Evolutionary conservation across 1,140 invertebrate genomes (phyloP), one percentile per base, ranked within the genome.

Genomic region (Phymastichus coffea): DNA sequence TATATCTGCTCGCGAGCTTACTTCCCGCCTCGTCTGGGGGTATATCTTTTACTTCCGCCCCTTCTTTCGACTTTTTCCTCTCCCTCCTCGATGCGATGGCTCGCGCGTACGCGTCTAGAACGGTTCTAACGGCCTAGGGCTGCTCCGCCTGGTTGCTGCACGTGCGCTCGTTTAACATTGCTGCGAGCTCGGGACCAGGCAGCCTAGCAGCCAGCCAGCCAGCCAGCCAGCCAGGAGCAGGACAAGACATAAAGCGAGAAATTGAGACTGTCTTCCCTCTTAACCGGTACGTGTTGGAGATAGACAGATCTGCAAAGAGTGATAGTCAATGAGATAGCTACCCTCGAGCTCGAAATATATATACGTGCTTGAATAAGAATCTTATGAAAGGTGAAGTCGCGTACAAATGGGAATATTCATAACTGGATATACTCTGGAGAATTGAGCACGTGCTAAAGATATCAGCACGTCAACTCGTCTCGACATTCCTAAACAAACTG

Each of bases 131-230:
- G 51, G 37, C 23, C 51, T 28, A 3, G n/a, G 19, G 47, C 47
- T 51, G 26, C 14, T 30, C 26, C 46, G 10, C n/a, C 15, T 48
- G 46, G 8, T 19, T 25, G 48, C 48, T n/a, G 22, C 52, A 55
- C 52, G 52, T 55, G 52, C 52, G 52, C 52, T 55, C 52, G 40
- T 35, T 55, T 55, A 55, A 55, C 52, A 55, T 44, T 40, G 35
- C 17, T 38, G 33, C 44, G 52, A 44, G 40, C 40, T 4, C 33
- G 30, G 38, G 40, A 26, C 40, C 15, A 40, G 37, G 15, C 37
- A 8, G 6, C 12, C 28, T 30, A 30, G 6, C 28, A 30, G 6
- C 28, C 28, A 12, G 28, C 6, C 6, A 30, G 6, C 28, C 28
- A 30, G 12, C 28, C 6, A 30, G 12, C 12, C 6, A 12, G 6